Evolutionary conservation across 2,797 vertebrate species (phyloP).

Genomic region (Pseudomugil gertrudae): DNA sequence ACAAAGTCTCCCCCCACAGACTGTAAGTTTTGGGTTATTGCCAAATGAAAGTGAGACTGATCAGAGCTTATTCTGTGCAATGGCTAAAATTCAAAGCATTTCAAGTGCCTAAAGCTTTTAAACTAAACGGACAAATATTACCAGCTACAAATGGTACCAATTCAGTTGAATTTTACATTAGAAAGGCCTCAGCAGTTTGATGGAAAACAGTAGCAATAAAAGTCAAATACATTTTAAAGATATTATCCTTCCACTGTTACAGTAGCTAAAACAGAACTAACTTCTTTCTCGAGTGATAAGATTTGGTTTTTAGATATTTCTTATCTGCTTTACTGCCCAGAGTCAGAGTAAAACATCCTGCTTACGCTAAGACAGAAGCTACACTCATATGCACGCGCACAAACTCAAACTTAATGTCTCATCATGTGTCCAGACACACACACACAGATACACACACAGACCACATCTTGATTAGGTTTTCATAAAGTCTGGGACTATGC

Average conservation of each 20-base stretch:
- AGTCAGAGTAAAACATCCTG: conserved; percentile 53
- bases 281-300: conserved; percentile 55
- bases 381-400: conserved; percentile 13
- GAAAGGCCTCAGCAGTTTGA: conserved; percentile 17
- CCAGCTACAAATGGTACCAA: neutral
- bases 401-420: conserved; percentile 38
- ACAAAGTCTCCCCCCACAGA: neutral
- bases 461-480: conserved; percentile 84
- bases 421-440: conserved; percentile 44
- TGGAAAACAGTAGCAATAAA: conserved; percentile 21
- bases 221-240: conserved; percentile 35
- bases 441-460: conserved; percentile 34
- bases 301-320: conserved; percentile 65
- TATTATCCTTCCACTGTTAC: conserved; percentile 28
- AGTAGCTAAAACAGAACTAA: conserved; percentile 41
- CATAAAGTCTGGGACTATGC: conserved; percentile 81
- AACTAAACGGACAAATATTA: neutral
- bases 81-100: neutral
- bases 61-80: neutral
- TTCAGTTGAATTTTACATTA: conserved; percentile 24
- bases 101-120: neutral
- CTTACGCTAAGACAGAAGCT: conserved; percentile 44
- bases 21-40: neutral
- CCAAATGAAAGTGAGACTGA: conserved; percentile 6
- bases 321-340: conserved; percentile 46